A percentile compares a stretch with the other conserved stretches of the same genome.
Conservation (phyloP, 2,888 invertebrate genomes). For the Ernsta delagoae region DNA sequence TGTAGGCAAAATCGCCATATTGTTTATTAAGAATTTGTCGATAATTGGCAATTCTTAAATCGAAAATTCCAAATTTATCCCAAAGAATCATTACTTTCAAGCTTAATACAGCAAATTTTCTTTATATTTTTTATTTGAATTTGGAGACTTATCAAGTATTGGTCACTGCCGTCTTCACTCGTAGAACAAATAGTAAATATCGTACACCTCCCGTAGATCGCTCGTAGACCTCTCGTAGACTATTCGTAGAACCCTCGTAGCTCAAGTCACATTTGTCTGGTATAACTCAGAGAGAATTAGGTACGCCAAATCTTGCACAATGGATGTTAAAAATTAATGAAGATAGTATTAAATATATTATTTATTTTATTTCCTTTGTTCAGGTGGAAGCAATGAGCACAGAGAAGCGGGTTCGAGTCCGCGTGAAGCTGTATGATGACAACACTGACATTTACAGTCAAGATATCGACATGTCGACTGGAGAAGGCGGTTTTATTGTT, state of each 20-base stretch:
- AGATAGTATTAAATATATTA: background rate
- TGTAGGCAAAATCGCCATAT: too few species aligned
- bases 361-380: background rate
- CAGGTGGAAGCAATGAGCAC: slow-evolving; percentile 89
- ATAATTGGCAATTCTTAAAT: too few species aligned
- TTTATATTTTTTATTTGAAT: too few species aligned
- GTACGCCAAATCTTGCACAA: background rate
- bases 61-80: too few species aligned
- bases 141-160: too few species aligned
- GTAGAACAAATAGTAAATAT: background rate
- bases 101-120: too few species aligned
- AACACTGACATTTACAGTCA: slow-evolving; percentile 89
- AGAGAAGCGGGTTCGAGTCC: slow-evolving; percentile 86
- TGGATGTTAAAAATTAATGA: background rate
- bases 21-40: too few species aligned
- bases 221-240: background rate
- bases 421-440: slow-evolving; percentile 88
- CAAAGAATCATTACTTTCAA: too few species aligned
- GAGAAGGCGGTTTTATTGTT: slow-evolving; percentile 88
- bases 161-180: too few species aligned
- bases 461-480: slow-evolving; percentile 88
- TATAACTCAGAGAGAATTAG: background rate
- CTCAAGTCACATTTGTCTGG: too few species aligned
- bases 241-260: too few species aligned
- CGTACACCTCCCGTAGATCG: background rate